phyloP scores from a whole-genome alignment of 2,888 invertebrate genomes.

The Criorhina ranunculi region DNA sequence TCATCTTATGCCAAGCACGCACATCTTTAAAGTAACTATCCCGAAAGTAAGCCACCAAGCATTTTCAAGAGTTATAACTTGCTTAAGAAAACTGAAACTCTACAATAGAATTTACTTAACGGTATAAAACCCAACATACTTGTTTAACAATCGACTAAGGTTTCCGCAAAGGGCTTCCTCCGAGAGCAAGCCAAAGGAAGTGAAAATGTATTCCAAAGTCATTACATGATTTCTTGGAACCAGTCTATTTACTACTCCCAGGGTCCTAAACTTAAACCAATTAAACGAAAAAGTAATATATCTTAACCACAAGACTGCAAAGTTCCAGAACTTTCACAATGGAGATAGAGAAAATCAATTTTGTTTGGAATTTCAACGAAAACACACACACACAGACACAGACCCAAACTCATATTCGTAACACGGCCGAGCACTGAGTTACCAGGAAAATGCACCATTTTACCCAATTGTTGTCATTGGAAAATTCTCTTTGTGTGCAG shows the following conservation, averaged over 20 bases:
- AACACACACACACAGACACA: slow-evolving; percentile 20
- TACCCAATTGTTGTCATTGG: slow-evolving; percentile 22
- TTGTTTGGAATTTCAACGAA: slow-evolving; percentile 24
- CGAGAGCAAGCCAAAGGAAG: not conserved
- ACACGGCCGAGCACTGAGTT: slow-evolving; percentile 8
- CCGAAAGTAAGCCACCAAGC: not conserved
- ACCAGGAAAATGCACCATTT: slow-evolving; percentile 34
- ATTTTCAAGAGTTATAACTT: not conserved
- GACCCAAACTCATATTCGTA: not conserved
- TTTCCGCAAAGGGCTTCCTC: not conserved
- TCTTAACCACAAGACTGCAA: slow-evolving; percentile 44
- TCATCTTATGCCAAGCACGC: too few relatives aligned
- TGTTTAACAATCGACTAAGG: not conserved
- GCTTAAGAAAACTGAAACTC: slow-evolving; percentile 1
- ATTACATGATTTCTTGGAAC: slow-evolving; percentile 78
- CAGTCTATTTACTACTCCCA: not conserved
- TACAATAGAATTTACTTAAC: not conserved
- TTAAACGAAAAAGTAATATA: slow-evolving; percentile 44
- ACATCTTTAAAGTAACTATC: too few relatives aligned
- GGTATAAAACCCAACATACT: not conserved
- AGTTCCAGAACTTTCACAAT: slow-evolving; percentile 37
- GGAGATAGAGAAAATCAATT: slow-evolving; percentile 32
- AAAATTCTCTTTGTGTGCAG: slow-evolving; percentile 1
- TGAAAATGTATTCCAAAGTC: slow-evolving; percentile 24
- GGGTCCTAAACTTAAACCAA: slow-evolving; percentile 31